Evolutionary conservation across 1,140 invertebrate species (phyloP).

Genomic region (Arion vulgaris): DNA sequence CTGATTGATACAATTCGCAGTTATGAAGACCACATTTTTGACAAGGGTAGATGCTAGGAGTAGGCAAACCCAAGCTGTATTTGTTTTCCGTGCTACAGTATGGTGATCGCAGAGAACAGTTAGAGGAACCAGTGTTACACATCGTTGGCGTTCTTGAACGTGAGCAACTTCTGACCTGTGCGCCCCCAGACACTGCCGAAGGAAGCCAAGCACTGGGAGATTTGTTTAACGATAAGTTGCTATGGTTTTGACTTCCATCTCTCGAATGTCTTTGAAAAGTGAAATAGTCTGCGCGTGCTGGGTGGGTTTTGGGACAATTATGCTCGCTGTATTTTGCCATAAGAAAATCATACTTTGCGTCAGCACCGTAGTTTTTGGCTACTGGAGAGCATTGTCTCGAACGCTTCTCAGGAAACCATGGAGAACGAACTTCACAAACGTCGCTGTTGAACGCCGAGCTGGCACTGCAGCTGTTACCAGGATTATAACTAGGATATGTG

Average conservation of each 20-base stretch:
- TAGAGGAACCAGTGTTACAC: neutral
- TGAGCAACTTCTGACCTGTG: neutral
- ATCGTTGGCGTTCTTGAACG: neutral
- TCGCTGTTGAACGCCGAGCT: neutral
- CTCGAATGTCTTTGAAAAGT: neutral
- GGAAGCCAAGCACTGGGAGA: neutral
- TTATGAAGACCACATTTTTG: neutral
- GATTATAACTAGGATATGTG: too few species aligned
- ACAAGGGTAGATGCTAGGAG: too few species aligned
- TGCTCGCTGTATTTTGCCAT: constrained; percentile 11
- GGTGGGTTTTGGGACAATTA: neutral
- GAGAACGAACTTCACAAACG: neutral
- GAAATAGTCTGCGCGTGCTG: neutral
- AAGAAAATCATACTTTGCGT: neutral
- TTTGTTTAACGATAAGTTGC: neutral
- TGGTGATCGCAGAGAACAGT: too few species aligned
- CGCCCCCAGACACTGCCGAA: neutral
- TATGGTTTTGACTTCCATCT: neutral
- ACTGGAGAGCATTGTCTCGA: neutral
- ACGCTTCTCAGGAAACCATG: neutral
- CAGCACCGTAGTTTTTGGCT: neutral
- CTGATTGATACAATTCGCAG: neutral
- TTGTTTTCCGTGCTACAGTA: too few species aligned
- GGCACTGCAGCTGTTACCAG: neutral
- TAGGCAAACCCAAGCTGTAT: too few species aligned